These are phyloP conservation scores for Carollia perspicillata DNA, from an alignment of 2,113 vertebrate species.

Conservation along the genomic window DNA sequence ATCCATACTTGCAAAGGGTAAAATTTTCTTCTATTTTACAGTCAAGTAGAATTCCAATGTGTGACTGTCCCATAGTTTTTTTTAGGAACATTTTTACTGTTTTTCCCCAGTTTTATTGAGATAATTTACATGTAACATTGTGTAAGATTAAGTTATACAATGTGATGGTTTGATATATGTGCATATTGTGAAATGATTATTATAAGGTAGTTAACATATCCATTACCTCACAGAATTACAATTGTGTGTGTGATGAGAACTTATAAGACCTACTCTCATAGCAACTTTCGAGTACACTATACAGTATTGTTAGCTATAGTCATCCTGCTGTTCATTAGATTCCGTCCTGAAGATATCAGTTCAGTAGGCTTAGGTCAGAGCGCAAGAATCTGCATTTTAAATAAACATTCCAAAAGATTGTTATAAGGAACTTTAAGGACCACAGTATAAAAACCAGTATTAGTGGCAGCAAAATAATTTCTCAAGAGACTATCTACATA, in stretches of 20 bases:
- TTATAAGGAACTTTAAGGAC: neutral
- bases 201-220: neutral
- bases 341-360: neutral
- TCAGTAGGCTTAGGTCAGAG: neutral
- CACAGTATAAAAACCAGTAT: neutral
- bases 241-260: neutral
- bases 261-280: neutral
- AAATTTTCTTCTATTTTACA: too few species aligned
- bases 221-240: neutral
- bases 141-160: neutral
- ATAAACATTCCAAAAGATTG: neutral
- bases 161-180: neutral
- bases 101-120: neutral
- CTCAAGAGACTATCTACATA: neutral
- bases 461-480: conserved; percentile 26
- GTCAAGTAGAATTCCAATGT: too few species aligned
- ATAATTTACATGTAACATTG: neutral
- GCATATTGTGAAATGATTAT: neutral
- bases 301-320: neutral
- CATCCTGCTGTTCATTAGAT: neutral
- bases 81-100: neutral
- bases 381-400: neutral
- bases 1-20: too few species aligned
- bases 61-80: neutral
- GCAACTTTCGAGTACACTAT: neutral